These are phyloP conservation scores for Willowsia nigromaculata DNA, from an alignment of 2,888 invertebrate species.

Conservation along the genomic window DNA sequence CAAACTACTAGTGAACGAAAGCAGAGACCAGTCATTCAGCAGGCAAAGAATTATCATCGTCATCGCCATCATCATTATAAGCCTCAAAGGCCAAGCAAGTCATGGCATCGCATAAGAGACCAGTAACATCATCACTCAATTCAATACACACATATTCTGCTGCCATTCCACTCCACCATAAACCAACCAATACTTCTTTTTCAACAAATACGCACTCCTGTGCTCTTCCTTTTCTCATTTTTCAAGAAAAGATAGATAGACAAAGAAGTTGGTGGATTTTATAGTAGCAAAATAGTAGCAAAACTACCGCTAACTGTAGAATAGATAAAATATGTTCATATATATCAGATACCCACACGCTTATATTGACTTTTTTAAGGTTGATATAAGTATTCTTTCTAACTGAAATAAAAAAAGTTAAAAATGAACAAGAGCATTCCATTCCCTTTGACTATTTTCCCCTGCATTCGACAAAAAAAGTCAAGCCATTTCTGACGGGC, in stretches of 20 bases:
- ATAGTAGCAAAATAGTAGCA: not conserved
- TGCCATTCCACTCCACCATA: not conserved
- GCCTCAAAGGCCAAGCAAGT: slow-evolving; percentile 31
- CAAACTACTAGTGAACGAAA: slow-evolving; percentile 11
- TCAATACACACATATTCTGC: not conserved
- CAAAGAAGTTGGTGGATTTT: slow-evolving; percentile 4
- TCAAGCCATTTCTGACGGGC: not conserved
- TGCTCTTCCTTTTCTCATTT: slow-evolving; percentile 45
- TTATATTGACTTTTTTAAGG: not conserved
- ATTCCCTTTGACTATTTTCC: slow-evolving; percentile 37
- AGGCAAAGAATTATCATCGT: slow-evolving; percentile 49
- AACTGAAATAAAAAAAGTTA: slow-evolving; percentile 25
- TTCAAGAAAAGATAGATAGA: slow-evolving; percentile 47
- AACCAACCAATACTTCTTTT: not conserved
- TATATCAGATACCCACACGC: not conserved
- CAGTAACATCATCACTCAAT: slow-evolving; percentile 69
- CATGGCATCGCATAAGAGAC: slow-evolving; percentile 48
- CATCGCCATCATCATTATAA: slow-evolving; percentile 19
- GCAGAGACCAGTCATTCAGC: slow-evolving; percentile 53
- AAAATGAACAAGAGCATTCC: slow-evolving; percentile 56
- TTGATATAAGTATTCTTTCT: not conserved
- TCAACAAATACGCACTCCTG: slow-evolving; percentile 37
- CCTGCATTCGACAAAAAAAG: slow-evolving; percentile 8
- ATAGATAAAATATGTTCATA: not conserved
- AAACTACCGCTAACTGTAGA: not conserved